These are phyloP conservation scores for Salvator merianae DNA, from an alignment of 2,113 vertebrate species.

Conservation along the genomic window DNA sequence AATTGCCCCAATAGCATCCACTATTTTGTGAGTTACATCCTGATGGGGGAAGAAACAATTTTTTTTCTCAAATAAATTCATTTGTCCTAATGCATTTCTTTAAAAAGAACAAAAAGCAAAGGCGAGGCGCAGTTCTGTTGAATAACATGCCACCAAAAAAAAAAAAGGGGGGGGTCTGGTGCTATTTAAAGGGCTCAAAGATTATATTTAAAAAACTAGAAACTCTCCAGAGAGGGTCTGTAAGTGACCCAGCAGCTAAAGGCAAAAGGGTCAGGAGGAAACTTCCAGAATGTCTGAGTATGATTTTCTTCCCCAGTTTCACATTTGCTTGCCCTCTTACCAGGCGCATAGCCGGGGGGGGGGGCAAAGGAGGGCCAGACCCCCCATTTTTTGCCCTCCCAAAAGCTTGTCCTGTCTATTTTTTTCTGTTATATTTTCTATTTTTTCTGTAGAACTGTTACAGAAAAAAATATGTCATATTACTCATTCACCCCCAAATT, in stretches of 20 bases:
- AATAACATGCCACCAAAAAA: not conserved
- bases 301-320: no score
- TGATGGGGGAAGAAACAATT: constrained; percentile 47
- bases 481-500: no score
- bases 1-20: constrained; percentile 94
- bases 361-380: no score
- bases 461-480: no score
- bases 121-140: not conserved
- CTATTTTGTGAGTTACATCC: constrained; percentile 97
- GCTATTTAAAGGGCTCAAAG: not conserved
- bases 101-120: accelerated
- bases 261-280: not conserved
- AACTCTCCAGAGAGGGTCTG: not conserved
- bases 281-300: no score
- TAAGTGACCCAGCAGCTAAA: not conserved
- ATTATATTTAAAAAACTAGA: not conserved
- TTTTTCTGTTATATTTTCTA: no score
- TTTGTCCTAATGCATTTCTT: not conserved
- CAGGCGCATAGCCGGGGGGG: no score
- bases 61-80: not conserved
- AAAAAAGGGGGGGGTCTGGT: no score
- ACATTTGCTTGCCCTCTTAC: no score
- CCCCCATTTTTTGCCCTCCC: no score
- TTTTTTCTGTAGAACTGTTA: no score
- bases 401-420: no score